phyloP scores from a whole-genome alignment of 2,797 vertebrate genomes.

The Aphelocoma californica region DNA sequence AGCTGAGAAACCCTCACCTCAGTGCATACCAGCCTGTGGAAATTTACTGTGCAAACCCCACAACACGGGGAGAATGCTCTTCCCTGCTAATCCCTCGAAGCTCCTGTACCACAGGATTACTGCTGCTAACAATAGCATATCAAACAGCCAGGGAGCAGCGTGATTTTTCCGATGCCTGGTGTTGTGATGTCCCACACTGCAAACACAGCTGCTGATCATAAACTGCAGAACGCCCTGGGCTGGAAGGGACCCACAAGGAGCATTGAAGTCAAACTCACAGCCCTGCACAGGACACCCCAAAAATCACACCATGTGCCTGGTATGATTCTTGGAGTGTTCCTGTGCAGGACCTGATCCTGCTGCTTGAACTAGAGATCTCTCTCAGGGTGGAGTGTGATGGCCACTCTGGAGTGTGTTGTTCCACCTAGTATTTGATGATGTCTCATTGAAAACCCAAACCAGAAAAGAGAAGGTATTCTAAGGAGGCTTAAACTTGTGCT shows the following conservation, averaged over 20 bases:
- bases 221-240: not conserved
- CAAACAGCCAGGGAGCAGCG: not conserved
- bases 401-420: not conserved
- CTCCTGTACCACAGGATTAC: not conserved
- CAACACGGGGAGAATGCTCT: not conserved
- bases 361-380: not conserved
- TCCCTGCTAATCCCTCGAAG: slow-evolving; percentile 36
- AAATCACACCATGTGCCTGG: not conserved
- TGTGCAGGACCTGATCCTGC: not conserved
- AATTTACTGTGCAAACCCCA: slow-evolving; percentile 30
- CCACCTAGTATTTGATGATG: not conserved
- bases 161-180: not conserved
- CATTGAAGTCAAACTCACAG: not conserved
- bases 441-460: not conserved
- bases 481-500: not conserved
- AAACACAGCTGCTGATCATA: not conserved
- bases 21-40: not conserved
- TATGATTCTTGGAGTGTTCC: not conserved
- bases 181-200: not conserved
- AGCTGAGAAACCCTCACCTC: not conserved
- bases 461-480: not conserved
- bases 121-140: slow-evolving; percentile 31
- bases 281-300: not conserved
- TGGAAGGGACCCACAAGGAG: not conserved
- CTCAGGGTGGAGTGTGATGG: not conserved